Evolutionary conservation across 2,113 vertebrate species (phyloP).

Genomic region (Oryzias woworae): DNA sequence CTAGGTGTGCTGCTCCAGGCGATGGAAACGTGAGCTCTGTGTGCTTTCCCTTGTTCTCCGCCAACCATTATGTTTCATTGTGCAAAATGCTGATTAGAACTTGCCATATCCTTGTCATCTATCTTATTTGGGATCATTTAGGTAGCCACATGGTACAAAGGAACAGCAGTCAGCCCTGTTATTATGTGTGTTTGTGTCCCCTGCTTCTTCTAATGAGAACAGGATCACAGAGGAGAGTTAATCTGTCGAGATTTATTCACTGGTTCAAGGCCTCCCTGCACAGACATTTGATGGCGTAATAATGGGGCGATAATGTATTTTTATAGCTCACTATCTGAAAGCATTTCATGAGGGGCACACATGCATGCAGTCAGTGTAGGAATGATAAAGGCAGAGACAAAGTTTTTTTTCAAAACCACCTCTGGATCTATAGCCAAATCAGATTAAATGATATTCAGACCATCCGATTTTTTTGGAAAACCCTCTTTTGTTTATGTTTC

Average conservation of each 20-base stretch:
- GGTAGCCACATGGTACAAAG: slow-evolving; percentile 72
- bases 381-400: too few species aligned
- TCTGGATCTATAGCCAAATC: too few species aligned
- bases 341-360: too few species aligned
- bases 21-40: slow-evolving; percentile 59
- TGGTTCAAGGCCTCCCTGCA: slow-evolving; percentile 47
- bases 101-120: slow-evolving; percentile 73
- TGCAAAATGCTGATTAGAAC: slow-evolving; percentile 74
- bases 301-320: slow-evolving; percentile 8
- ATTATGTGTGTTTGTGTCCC: slow-evolving; percentile 67
- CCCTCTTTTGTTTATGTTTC: too few species aligned
- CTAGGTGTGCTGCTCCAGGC: slow-evolving; percentile 77
- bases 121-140: slow-evolving; percentile 73
- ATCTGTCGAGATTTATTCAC: slow-evolving; percentile 58
- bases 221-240: slow-evolving; percentile 63
- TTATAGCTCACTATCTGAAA: too few species aligned
- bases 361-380: too few species aligned
- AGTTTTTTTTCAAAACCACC: too few species aligned
- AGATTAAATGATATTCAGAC: too few species aligned
- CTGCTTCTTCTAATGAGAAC: slow-evolving; percentile 62
- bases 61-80: slow-evolving; percentile 69
- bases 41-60: slow-evolving; percentile 65
- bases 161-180: slow-evolving; percentile 65
- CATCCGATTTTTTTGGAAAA: too few species aligned
- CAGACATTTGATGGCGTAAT: slow-evolving; percentile 21